phyloP scores from a whole-genome alignment of 2,888 invertebrate species.

The Leptopilina syphax region DNA sequence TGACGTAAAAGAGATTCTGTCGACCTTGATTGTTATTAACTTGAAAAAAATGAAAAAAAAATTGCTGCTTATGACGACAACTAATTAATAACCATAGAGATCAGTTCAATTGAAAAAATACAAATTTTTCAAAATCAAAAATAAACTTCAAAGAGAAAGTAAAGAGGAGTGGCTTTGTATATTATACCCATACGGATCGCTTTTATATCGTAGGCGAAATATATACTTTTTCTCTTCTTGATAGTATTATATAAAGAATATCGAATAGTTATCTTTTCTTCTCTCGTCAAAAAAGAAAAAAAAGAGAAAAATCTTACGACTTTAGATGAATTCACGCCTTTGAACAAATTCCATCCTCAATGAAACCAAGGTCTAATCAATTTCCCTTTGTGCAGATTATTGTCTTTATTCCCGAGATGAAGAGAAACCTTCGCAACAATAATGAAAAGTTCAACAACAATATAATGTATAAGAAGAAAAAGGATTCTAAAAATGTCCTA shows the following conservation, averaged over 20 bases:
- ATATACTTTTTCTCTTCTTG: background rate
- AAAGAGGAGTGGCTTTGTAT: background rate
- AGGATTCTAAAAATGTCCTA: too few relatives aligned
- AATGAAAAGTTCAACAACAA: background rate
- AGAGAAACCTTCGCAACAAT: background rate
- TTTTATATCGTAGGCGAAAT: background rate
- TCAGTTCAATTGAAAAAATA: background rate
- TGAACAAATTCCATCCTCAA: background rate
- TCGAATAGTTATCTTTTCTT: background rate
- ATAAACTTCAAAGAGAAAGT: slow-evolving; percentile 16
- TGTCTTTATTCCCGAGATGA: background rate
- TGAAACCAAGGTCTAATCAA: slow-evolving; percentile 23
- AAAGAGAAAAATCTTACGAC: background rate
- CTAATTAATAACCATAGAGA: background rate
- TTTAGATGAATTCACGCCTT: slow-evolving; percentile 1
- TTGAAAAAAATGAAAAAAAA: background rate
- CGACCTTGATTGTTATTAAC: slow-evolving; percentile 2
- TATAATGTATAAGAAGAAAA: background rate
- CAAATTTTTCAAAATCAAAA: background rate
- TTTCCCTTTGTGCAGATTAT: slow-evolving; percentile 1
- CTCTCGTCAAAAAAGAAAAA: background rate
- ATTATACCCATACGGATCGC: background rate
- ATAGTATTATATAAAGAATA: background rate
- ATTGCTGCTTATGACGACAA: slow-evolving; percentile 7
- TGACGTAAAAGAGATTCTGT: slow-evolving; percentile 30